phyloP scores from a whole-genome alignment of 2,888 invertebrate genomes.

The Andrena flavipes region DNA sequence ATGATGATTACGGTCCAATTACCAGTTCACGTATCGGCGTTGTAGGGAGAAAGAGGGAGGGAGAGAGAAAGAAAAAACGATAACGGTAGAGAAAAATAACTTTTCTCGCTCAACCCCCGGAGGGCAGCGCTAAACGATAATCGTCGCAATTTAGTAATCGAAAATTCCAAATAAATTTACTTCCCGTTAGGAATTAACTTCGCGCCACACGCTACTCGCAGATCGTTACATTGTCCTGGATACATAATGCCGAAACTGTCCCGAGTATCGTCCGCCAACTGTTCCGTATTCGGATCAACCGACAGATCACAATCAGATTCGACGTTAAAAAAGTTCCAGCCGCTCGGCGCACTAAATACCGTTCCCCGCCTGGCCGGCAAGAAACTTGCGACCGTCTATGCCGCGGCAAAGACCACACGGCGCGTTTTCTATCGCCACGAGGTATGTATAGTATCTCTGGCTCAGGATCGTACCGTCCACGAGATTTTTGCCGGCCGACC shows the following conservation, averaged over 20 bases:
- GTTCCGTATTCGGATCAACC: not conserved
- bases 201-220: slow-evolving; percentile 2
- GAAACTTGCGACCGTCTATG: not conserved
- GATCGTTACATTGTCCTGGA: slow-evolving; percentile 36
- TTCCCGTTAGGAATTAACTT: slow-evolving; percentile 56
- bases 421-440: slow-evolving; percentile 49
- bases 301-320: not conserved
- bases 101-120: slow-evolving; percentile 43
- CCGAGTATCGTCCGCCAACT: not conserved
- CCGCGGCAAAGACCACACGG: slow-evolving; percentile 30
- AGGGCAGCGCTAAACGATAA: slow-evolving; percentile 51
- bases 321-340: not conserved
- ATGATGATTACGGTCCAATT: slow-evolving; percentile 71
- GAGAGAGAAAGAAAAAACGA: not conserved
- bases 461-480: slow-evolving; percentile 12
- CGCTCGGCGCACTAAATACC: not conserved
- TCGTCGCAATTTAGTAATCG: slow-evolving; percentile 59
- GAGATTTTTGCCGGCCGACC: slow-evolving; percentile 21
- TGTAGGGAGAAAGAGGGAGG: not conserved
- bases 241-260: slow-evolving; percentile 34
- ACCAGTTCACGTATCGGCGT: slow-evolving; percentile 62
- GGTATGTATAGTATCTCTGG: slow-evolving; percentile 12
- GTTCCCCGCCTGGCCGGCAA: not conserved
- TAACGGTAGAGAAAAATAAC: slow-evolving; percentile 54
- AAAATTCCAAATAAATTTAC: slow-evolving; percentile 56